phyloP scores from a whole-genome alignment of 92 coral and sea anemone genomes.

The Palythoa grandiflora region DNA sequence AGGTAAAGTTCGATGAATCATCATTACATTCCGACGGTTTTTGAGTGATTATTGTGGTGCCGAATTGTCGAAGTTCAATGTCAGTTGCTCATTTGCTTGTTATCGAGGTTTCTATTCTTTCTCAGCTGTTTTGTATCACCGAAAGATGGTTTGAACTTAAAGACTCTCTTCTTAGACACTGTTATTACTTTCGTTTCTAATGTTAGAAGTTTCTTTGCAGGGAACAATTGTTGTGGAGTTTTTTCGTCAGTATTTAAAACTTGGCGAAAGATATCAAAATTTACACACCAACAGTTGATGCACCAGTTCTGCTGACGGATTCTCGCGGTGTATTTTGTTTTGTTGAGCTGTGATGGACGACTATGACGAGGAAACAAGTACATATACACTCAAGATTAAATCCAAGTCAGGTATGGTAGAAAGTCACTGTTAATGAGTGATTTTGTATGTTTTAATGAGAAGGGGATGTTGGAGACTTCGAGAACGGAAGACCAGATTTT shows the following conservation, averaged over 20 bases:
- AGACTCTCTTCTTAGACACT: neutral
- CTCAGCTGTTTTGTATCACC: too few species aligned
- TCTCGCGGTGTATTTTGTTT: constrained; percentile 38
- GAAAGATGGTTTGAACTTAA: too few species aligned
- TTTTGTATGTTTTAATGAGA: neutral
- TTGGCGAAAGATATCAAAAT: neutral
- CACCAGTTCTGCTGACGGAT: neutral
- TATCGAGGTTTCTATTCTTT: neutral
- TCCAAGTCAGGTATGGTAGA: constrained; percentile 49
- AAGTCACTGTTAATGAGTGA: neutral
- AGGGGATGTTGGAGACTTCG: neutral
- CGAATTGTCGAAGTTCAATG: neutral
- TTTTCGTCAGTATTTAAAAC: neutral
- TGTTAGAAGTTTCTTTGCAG: too few species aligned
- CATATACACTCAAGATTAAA: constrained; percentile 43
- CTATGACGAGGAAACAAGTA: constrained; percentile 38
- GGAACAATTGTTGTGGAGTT: neutral
- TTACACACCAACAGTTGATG: neutral
- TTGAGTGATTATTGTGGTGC: neutral
- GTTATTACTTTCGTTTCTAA: neutral
- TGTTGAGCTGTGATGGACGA: constrained; percentile 39
- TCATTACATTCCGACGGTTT: constrained; percentile 28
- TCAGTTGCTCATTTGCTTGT: constrained; percentile 31
- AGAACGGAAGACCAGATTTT: constrained; percentile 45
- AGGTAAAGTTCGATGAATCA: neutral